Evolutionary conservation across 2,888 invertebrate genomes (phyloP).

Genomic region (Volucella inflata): DNA sequence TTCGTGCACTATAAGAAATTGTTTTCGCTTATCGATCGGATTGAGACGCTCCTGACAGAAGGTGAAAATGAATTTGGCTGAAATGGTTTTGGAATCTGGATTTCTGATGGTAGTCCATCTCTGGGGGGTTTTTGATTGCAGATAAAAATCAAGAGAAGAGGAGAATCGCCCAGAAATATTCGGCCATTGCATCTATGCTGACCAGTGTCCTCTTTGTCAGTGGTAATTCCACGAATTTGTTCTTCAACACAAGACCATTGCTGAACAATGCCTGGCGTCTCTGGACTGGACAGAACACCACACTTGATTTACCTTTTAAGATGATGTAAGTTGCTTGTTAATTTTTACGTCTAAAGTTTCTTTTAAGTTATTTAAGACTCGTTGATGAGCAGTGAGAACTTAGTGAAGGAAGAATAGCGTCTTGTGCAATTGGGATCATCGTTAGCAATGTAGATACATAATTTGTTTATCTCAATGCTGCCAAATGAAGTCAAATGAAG

Average conservation of each 20-base stretch:
- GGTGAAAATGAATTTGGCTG: slow-evolving; percentile 75
- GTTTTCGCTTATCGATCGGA: slow-evolving; percentile 76
- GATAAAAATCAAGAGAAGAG: slow-evolving; percentile 75
- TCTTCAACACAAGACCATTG: slow-evolving; percentile 79
- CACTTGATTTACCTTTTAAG: slow-evolving; percentile 79
- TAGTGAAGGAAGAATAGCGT: too few species aligned
- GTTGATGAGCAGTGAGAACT: too few species aligned
- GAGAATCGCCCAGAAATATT: slow-evolving; percentile 76
- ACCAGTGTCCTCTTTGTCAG: slow-evolving; percentile 78
- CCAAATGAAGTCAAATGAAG: too few species aligned
- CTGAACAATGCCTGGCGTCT: slow-evolving; percentile 77
- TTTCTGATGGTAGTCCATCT: not conserved
- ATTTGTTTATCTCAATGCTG: too few species aligned
- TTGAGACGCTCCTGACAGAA: slow-evolving; percentile 77
- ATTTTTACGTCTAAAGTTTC: too few species aligned
- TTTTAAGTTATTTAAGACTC: too few species aligned
- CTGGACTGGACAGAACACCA: slow-evolving; percentile 75
- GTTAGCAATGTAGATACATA: too few species aligned
- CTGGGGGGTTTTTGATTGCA: not conserved
- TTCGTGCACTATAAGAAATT: slow-evolving; percentile 78
- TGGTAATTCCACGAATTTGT: slow-evolving; percentile 78
- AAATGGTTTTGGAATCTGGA: not conserved
- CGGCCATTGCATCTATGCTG: slow-evolving; percentile 77
- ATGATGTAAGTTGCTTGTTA: slow-evolving; percentile 78
- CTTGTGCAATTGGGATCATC: too few species aligned